These are phyloP conservation scores for Paramuricea clavata DNA, from an alignment of 92 coral and sea anemone species.

Conservation along the genomic window DNA sequence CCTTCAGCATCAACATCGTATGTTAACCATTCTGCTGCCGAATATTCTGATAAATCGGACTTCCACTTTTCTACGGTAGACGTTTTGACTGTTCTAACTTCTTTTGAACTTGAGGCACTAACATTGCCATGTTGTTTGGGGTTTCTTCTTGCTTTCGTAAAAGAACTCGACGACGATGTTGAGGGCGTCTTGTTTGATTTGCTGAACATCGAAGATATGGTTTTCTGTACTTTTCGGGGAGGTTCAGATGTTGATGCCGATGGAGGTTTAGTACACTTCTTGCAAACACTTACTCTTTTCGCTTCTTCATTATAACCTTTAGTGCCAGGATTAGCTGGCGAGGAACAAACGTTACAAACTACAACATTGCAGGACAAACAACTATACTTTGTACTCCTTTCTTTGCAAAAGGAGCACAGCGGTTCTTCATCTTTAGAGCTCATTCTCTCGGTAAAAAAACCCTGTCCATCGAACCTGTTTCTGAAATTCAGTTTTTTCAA, in stretches of 20 bases:
- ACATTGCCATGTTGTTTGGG: constrained; percentile 19
- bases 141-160: constrained; percentile 27
- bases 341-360: not conserved
- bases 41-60: constrained; percentile 58
- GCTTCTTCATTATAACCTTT: constrained; percentile 17
- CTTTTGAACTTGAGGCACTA: constrained; percentile 25
- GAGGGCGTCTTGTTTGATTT: constrained; percentile 9
- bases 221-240: constrained; percentile 2
- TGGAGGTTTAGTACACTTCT: constrained; percentile 3
- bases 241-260: constrained; percentile 7
- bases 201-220: not conserved
- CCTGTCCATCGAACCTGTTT: constrained; percentile 4
- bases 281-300: constrained; percentile 5
- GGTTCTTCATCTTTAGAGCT: not conserved
- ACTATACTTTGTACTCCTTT: constrained; percentile 11
- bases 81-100: constrained; percentile 53
- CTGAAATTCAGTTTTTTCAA: not conserved
- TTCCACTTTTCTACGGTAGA: constrained; percentile 58
- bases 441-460: not conserved
- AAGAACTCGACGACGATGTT: constrained; percentile 1
- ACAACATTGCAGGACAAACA: not conserved
- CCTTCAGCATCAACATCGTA: constrained; percentile 56
- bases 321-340: constrained; percentile 13
- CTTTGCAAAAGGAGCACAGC: constrained; percentile 5
- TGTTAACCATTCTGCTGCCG: constrained; percentile 62